phyloP scores from a whole-genome alignment of 2,888 invertebrate genomes.

The Vesta saturnalis region DNA sequence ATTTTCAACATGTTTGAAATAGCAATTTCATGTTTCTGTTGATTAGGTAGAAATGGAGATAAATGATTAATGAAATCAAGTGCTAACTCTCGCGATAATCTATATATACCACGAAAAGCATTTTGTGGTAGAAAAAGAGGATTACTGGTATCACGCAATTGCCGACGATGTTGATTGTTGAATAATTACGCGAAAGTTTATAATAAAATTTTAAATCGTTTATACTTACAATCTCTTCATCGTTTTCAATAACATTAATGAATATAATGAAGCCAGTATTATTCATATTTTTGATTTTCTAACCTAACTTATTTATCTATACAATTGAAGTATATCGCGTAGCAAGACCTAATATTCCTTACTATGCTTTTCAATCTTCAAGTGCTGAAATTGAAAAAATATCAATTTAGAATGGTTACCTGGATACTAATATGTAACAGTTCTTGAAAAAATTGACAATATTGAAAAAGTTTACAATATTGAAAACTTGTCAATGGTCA shows the following conservation, averaged over 20 bases:
- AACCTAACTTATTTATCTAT: constrained; percentile 4
- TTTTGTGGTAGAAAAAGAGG: background rate
- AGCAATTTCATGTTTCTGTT: background rate
- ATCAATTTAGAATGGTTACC: background rate
- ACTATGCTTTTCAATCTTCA: constrained; percentile 1
- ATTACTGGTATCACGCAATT: background rate
- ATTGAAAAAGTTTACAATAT: background rate
- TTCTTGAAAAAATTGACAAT: background rate
- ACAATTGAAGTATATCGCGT: background rate
- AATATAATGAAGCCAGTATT: background rate
- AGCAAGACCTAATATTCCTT: background rate
- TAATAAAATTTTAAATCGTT: background rate
- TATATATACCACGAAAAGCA: background rate
- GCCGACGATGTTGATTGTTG: background rate
- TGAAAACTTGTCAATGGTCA: background rate
- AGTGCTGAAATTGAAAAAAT: background rate
- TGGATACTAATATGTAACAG: background rate
- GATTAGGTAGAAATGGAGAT: background rate
- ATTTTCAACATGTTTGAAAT: background rate
- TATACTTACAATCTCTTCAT: background rate
- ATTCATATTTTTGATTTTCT: background rate
- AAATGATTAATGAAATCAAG: background rate
- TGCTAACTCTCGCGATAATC: background rate
- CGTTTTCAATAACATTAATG: background rate
- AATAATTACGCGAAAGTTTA: background rate